A percentile compares a stretch with the other conserved stretches of the same genome.
Evolutionary conservation across 2,888 invertebrate species (phyloP).

Genomic region (Drosophila villosipedis): DNA sequence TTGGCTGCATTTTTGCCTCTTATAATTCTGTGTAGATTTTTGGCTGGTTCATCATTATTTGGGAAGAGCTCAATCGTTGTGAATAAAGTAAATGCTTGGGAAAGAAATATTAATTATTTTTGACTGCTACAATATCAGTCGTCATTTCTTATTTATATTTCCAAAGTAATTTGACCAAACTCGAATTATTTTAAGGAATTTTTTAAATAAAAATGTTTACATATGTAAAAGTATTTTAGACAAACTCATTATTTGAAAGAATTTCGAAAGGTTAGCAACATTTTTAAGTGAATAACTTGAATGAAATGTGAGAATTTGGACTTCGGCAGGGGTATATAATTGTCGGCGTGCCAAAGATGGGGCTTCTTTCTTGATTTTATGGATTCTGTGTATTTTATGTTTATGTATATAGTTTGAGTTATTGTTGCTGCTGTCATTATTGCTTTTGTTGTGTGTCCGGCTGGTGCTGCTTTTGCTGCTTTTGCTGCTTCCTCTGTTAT

Average conservation of each 20-base stretch:
- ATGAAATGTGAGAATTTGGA: background rate
- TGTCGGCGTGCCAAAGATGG: background rate
- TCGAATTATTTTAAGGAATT: background rate
- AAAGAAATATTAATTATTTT: background rate
- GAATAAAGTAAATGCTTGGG: background rate
- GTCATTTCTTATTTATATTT: background rate
- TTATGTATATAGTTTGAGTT: constrained; percentile 55
- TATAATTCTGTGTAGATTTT: background rate
- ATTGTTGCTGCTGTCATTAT: constrained; percentile 38
- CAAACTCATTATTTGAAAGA: background rate
- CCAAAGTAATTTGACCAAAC: background rate
- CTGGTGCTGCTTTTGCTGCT: constrained; percentile 28
- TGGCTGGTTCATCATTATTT: background rate
- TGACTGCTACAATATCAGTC: background rate
- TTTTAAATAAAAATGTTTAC: background rate
- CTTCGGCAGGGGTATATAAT: background rate
- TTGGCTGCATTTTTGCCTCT: background rate
- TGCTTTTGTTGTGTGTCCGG: constrained; percentile 41
- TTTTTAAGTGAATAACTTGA: background rate
- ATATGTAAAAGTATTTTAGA: background rate
- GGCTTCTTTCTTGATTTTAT: constrained; percentile 26
- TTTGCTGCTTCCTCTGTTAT: constrained; percentile 28
- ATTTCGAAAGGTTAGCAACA: background rate
- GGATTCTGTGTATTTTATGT: constrained; percentile 61
- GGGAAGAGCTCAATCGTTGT: too few relatives aligned